Evolutionary conservation across 2,888 invertebrate genomes (phyloP).

Genomic region (Bhutanitis thaidina): DNA sequence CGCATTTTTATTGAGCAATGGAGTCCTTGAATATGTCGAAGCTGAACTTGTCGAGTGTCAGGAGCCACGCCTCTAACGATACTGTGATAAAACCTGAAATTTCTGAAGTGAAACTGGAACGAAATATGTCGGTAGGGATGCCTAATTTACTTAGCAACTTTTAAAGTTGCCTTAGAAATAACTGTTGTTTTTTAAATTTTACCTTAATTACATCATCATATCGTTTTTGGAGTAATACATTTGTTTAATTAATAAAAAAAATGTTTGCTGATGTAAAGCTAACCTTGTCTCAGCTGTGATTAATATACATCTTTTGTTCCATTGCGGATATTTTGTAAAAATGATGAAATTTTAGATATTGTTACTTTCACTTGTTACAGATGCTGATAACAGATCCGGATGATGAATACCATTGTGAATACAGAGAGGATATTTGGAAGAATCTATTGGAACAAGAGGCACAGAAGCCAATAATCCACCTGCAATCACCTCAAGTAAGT

Average conservation of each 20-base stretch:
- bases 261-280: no score
- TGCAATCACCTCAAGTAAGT: conserved; percentile 73
- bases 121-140: conserved; percentile 48
- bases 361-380: conserved; percentile 36
- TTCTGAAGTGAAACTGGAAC: conserved; percentile 47
- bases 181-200: no score
- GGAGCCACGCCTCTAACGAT: conserved; percentile 48
- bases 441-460: conserved; percentile 62
- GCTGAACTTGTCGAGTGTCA: conserved; percentile 62
- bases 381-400: conserved; percentile 50
- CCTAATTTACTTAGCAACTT: no score
- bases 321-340: no score
- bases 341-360: neutral
- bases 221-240: no score
- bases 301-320: no score
- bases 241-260: no score
- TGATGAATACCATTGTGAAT: conserved; percentile 63
- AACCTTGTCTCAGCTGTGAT: no score
- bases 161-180: no score
- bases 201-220: no score
- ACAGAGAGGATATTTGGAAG: conserved; percentile 68
- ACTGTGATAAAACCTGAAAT: conserved; percentile 44
- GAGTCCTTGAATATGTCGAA: conserved; percentile 70
- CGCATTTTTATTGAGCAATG: conserved; percentile 44
- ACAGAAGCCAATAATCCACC: conserved; percentile 58